Evolutionary conservation across 2,888 invertebrate genomes (phyloP).

Genomic region (Lucinisca nassula): DNA sequence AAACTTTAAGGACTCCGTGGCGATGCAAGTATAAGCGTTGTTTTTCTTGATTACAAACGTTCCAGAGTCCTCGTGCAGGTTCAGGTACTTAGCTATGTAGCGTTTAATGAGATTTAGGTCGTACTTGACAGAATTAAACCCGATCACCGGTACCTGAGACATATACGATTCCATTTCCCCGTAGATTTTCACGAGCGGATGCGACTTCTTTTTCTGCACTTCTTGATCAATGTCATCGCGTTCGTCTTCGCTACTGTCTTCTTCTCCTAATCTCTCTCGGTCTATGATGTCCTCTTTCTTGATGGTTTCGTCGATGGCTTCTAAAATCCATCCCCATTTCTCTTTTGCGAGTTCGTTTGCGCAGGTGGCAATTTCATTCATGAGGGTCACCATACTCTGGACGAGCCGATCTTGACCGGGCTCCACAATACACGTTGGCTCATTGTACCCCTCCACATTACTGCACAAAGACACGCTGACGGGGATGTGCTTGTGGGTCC

Average conservation of each 20-base stretch:
- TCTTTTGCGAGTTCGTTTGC: slow-evolving; percentile 22
- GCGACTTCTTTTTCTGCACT: not conserved
- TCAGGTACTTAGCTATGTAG: slow-evolving; percentile 25
- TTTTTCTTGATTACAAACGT: slow-evolving; percentile 43
- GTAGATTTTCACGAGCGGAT: slow-evolving; percentile 24
- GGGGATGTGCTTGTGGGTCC: slow-evolving; percentile 50
- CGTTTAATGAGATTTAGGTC: slow-evolving; percentile 55
- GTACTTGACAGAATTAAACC: slow-evolving; percentile 63
- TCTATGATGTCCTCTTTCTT: no score
- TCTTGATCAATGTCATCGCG: not conserved
- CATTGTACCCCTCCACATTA: slow-evolving; percentile 40
- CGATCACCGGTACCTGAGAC: no score
- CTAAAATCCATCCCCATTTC: no score
- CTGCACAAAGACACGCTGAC: slow-evolving; percentile 49
- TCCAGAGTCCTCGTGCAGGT: slow-evolving; percentile 26
- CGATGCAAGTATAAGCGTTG: no score
- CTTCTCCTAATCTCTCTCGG: no score
- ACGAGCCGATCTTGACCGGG: slow-evolving; percentile 29
- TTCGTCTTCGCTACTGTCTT: no score
- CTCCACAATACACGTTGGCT: slow-evolving; percentile 39
- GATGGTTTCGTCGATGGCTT: no score
- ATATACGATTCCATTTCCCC: no score
- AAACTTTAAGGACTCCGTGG: no score
- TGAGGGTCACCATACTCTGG: not conserved
- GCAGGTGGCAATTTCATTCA: slow-evolving; percentile 14